Evolutionary conservation across 2,888 invertebrate genomes (phyloP), one percentile per base, ranked within the genome.

Genomic region (Athalia cordata): DNA sequence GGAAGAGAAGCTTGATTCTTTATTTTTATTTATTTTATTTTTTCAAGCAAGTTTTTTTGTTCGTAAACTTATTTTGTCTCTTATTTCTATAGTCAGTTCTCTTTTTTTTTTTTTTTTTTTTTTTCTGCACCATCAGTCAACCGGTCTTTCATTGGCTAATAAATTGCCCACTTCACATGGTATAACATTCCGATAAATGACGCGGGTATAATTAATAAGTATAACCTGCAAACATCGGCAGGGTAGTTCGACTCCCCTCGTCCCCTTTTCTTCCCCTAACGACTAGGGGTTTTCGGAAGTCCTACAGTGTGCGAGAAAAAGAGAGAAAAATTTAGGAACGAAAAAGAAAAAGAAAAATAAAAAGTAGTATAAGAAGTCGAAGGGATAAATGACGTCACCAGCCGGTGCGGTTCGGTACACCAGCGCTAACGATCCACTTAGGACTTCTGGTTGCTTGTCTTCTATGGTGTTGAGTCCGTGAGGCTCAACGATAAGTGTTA

Each of bases 111-210:
- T n/a, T n/a, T n/a, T n/a, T 57, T 47, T 57, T 70, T 43, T 72
- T 55, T 47, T 29, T 47, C 45, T 43, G 5, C 43, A n/a, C 78
- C 52, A 75, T 74, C 78, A 75, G 64, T 78, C 74, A 75, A 59
- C 49, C n/a, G 74, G 64, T 62, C 15, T 64, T 82, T 84, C 83
- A 85, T 84, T 83, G 81, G 83, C 85, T 85, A 86, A 86, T 85
- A 85, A 87, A 87, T 86, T 83, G 82, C 78, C 80, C 78, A 62
- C 50, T 77, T 65, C 66, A 61, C 78, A 67, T 79, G 80, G 80
- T 77, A 79, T 78, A 77, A 81, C 83, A 84, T 83, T 79, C 81
- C 81, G 83, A 84, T 84, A 85, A 86, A 84, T 82, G 84, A 84
- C 50, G n/a, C 47, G 66, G 47, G 55, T 59, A 47, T 59, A 59